A percentile compares a stretch with the other conserved stretches of the same genome.
phyloP scores from a whole-genome alignment of 1,140 invertebrate genomes.

The Coptotermes formosanus region DNA sequence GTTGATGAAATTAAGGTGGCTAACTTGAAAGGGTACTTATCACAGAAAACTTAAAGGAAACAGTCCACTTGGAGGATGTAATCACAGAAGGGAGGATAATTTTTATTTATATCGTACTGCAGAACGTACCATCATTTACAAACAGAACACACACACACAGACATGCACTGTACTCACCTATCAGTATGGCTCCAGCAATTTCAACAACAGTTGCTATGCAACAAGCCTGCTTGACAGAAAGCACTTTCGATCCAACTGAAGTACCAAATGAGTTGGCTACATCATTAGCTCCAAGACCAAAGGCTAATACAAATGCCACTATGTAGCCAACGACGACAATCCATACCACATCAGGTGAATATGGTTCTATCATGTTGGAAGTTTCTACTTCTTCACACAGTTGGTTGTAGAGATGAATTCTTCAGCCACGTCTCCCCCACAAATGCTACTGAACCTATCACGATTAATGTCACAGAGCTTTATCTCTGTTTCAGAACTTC shows the following conservation, averaged over 20 bases:
- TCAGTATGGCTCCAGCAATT: slow-evolving; percentile 81
- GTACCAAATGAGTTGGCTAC: slow-evolving; percentile 99
- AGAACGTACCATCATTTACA: background rate
- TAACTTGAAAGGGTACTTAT: no score
- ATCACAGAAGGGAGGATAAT: no score
- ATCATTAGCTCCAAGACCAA: slow-evolving; percentile 98
- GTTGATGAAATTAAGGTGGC: no score
- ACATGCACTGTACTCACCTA: slow-evolving; percentile 70
- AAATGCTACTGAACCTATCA: no score
- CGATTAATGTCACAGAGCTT: no score
- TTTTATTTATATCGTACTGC: background rate
- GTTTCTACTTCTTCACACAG: background rate
- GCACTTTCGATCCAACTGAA: slow-evolving; percentile 91
- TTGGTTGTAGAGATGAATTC: no score
- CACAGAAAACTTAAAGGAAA: no score
- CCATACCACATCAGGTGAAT: slow-evolving; percentile 71
- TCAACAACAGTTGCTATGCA: slow-evolving; percentile 95
- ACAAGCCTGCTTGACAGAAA: slow-evolving; percentile 90
- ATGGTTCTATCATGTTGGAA: slow-evolving; percentile 60
- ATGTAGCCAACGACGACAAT: slow-evolving; percentile 88
- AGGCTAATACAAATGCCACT: slow-evolving; percentile 91
- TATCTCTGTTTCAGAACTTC: no score
- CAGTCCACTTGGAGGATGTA: no score
- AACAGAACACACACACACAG: background rate
- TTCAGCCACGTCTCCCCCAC: no score